Base-by-base conservation (phyloP, 1,140 invertebrate species). In the Polypedilum vanderplanki region DNA sequence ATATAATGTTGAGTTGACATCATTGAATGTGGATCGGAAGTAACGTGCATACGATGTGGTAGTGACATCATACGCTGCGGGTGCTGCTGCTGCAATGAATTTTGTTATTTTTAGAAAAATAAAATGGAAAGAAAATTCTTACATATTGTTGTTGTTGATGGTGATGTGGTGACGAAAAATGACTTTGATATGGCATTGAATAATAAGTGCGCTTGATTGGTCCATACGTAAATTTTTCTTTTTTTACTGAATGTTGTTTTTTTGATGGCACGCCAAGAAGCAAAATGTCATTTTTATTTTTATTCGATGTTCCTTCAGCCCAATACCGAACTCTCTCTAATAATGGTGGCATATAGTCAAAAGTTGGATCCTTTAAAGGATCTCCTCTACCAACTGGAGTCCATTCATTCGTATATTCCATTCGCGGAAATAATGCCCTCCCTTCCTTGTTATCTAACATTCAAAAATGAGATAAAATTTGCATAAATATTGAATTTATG, bases 351-450 rank as follows among this genome's bases (percentile, higher is more conserved):
- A 91, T 90, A 79, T 93, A 93, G 78, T 92, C 90, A 78, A 90
- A 93, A 2, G 91, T 93, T 1, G 91, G 91, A 80, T 92, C 91
- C 78, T 92, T 92, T 77, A 92, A 79, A 0, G 91, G 91, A 81
- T 92, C 90, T 1, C 90, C 90, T 46, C 89, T 87, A 7, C 90
- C 91, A 40, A 87, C 84, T 1, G 91, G 91, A 75, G 89, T 91
- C 91, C 91, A 93, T 80, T 92, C 90, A 76, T 87, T 86, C 74
- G 87, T 86, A 79, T 90, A 91, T 77, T 91, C 88, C 87, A 91
- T 90, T 20, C 88, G 83, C 0, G 89, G 89, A 0, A 88, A 87
- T 77, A 90, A 88, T 74, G 89, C 77, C 9, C 83, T 79, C 67
- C 82, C 75, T 40, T 77, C 77, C 75, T 81, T 79, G 18, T 70